Evolutionary conservation across 1,140 invertebrate genomes (phyloP).

Genomic region (Caenorhabditis remanei): DNA sequence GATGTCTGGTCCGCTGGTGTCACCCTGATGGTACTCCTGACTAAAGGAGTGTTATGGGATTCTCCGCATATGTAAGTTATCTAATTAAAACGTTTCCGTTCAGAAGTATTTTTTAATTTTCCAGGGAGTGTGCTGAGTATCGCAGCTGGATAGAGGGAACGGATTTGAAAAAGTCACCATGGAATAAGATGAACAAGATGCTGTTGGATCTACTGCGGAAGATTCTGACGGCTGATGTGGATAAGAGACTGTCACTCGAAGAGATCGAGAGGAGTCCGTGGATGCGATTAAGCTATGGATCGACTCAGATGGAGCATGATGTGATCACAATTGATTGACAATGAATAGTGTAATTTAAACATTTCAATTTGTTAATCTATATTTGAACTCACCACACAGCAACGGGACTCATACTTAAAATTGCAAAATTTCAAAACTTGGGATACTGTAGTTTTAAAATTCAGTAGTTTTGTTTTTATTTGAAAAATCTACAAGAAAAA

Average conservation of each 20-base stretch:
- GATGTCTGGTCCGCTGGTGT: slow-evolving; percentile 62
- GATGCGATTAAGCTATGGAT: background rate
- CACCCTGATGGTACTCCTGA: slow-evolving; percentile 38
- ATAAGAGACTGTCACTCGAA: background rate
- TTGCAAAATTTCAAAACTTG: no score
- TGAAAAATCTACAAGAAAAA: no score
- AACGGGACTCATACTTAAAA: no score
- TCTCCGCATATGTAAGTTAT: background rate
- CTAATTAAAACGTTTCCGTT: no score
- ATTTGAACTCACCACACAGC: no score
- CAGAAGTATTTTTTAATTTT: background rate
- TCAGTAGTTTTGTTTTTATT: no score
- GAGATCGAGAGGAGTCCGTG: slow-evolving; percentile 56
- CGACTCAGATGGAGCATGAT: no score
- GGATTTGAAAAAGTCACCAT: background rate
- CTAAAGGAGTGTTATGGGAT: slow-evolving; percentile 51
- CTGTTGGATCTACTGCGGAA: background rate
- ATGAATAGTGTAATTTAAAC: no score
- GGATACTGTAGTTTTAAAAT: no score
- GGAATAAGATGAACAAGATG: slow-evolving; percentile 31
- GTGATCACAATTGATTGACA: no score
- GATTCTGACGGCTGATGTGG: slow-evolving; percentile 29
- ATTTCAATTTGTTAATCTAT: no score
- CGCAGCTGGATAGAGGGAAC: background rate
- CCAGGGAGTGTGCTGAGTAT: background rate